These are phyloP conservation scores for Gibbula magus DNA, from an alignment of 2,888 invertebrate genomes.

Conservation along the genomic window DNA sequence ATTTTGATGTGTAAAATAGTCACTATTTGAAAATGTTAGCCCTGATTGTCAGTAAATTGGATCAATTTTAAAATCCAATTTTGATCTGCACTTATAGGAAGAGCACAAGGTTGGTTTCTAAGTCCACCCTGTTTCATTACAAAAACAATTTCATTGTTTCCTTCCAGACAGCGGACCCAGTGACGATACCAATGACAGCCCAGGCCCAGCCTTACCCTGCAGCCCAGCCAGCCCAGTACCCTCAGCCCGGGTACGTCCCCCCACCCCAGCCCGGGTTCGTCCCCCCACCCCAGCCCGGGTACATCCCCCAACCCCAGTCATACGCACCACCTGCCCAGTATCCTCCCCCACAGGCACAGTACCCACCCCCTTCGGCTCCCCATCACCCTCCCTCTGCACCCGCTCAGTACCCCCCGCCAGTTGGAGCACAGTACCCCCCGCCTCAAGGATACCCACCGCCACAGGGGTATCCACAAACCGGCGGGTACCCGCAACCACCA, in stretches of 20 bases:
- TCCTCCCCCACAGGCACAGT: background rate
- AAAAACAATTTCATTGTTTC: background rate
- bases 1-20: no score
- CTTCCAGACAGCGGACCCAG: background rate
- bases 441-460: slow-evolving; percentile 3
- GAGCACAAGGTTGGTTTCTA: no score
- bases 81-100: no score
- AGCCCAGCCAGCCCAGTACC: background rate
- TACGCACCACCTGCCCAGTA: background rate
- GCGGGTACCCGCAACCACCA: background rate
- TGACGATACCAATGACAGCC: background rate
- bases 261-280: background rate
- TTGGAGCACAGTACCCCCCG: background rate
- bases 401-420: background rate
- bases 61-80: no score
- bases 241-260: background rate
- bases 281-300: background rate
- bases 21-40: no score
- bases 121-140: no score
- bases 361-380: background rate
- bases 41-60: no score
- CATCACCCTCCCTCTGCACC: background rate
- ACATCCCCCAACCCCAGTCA: background rate
- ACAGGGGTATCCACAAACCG: background rate
- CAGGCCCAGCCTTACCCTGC: background rate